Conservation (phyloP, 2,797 vertebrate genomes). For the Eidolon dupreanum region DNA sequence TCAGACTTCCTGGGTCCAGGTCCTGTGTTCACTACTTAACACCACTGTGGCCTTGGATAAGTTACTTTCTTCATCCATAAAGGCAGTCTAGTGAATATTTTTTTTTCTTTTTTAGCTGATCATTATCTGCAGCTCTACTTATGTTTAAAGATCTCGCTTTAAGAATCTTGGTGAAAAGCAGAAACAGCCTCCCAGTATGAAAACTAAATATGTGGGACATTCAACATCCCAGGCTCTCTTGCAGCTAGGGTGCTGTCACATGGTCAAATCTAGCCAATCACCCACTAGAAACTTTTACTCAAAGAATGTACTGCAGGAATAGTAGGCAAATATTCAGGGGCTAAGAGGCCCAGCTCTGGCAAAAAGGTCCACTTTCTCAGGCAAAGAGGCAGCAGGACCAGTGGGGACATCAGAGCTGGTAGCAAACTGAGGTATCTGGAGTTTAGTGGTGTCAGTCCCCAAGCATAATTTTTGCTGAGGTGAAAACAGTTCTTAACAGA, state of each 20-base stretch:
- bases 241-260: neutral
- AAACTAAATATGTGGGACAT: constrained; percentile 13
- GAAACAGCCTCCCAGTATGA: neutral
- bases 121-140: neutral
- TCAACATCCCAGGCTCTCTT: neutral
- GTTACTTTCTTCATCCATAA: neutral
- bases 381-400: neutral
- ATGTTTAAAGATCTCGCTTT: neutral
- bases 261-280: neutral
- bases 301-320: neutral
- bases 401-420: neutral
- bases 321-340: neutral
- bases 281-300: neutral
- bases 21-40: neutral
- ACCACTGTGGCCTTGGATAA: neutral
- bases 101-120: neutral
- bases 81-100: neutral
- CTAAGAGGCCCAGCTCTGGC: neutral
- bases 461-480: neutral
- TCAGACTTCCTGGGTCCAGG: neutral
- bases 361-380: neutral
- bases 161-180: neutral
- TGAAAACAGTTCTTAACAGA: constrained; percentile 16
- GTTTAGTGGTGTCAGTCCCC: neutral
- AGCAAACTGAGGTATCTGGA: neutral